These are phyloP conservation scores for Marronus borbonicus DNA, from an alignment of 2,888 invertebrate genomes.

Conservation along the genomic window DNA sequence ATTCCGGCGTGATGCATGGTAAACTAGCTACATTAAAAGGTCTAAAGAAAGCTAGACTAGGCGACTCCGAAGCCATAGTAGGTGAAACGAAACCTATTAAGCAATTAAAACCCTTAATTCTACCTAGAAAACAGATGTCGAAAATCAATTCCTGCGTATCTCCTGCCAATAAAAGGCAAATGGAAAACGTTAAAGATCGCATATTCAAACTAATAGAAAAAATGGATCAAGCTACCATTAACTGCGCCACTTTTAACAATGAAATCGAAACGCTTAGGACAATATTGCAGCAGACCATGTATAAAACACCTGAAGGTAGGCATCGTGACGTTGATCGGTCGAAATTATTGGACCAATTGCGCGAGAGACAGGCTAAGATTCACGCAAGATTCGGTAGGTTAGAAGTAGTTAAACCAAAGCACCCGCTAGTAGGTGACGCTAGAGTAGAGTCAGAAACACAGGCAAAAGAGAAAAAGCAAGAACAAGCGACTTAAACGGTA, in stretches of 20 bases:
- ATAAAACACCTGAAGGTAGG: slow-evolving; percentile 13
- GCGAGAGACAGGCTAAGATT: slow-evolving; percentile 18
- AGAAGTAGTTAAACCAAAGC: slow-evolving; percentile 10
- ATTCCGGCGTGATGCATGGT: neutral
- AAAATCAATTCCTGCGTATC: slow-evolving; percentile 1
- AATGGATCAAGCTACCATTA: slow-evolving; percentile 4
- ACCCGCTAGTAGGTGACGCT: neutral
- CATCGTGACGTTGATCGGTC: slow-evolving; percentile 3
- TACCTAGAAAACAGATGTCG: neutral
- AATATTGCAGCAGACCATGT: slow-evolving; percentile 7
- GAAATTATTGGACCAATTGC: slow-evolving; percentile 21
- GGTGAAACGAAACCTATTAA: slow-evolving; percentile 3
- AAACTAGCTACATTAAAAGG: neutral
- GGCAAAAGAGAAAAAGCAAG: neutral
- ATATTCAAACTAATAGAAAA: neutral
- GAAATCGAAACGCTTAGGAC: slow-evolving; percentile 27
- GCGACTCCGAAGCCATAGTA: neutral
- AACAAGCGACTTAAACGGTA: neutral
- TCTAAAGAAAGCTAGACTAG: neutral
- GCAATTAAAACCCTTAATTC: neutral
- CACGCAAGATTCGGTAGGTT: slow-evolving; percentile 27
- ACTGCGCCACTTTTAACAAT: slow-evolving; percentile 15
- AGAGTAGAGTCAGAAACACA: neutral
- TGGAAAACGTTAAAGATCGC: neutral
- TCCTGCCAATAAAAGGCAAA: neutral